Evolutionary conservation across 2,888 invertebrate genomes (phyloP), one percentile per base, ranked within the genome.

Genomic region (Phasia obesa): DNA sequence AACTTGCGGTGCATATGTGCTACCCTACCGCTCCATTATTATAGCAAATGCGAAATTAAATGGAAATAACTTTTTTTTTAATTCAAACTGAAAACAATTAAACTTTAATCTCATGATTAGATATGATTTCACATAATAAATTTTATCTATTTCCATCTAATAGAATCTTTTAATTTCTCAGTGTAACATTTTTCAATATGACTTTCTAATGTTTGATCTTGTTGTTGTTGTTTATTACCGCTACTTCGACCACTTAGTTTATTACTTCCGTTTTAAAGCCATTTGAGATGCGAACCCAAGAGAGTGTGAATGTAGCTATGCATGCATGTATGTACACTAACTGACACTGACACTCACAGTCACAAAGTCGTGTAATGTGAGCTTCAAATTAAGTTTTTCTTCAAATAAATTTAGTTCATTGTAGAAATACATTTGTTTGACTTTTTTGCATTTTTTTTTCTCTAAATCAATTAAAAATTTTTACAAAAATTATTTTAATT

Each of bases 381-480:
- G 51, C 60, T 53, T 62, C 53, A 21, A 67, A 60, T 75, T 60
- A 11, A 35, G 51, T 27, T 60, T 73, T 76, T 71, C 67, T 51
- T 62, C 4, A 70, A 71, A 78, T 65, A 53, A 82, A 78, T 78
- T 78, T 60, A 77, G 42, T 81, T 71, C 69, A 75, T 70, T 70
- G 75, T 70, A 21, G 70, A 53, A 55, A 17, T 59, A 44, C 31
- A 15, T 55, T 23, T 57, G 38, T 15, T 38, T 35, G 23, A 35
- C 17, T 47, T 42, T 59, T 47, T 65, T 55, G 25, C 4, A 19
- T 35, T 44, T 62, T 67, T 60, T 55, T 65, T 19, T 73, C 60
- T 78, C 49, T 75, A 83, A 83, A 83, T 83, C 79, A 83, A 83
- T 83, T 83, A 83, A 83, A 83, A 60, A 53, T 75, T 77, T 77